These are phyloP conservation scores for Stenchaetothrips biformis DNA, from an alignment of 2,888 invertebrate species.

Conservation along the genomic window DNA sequence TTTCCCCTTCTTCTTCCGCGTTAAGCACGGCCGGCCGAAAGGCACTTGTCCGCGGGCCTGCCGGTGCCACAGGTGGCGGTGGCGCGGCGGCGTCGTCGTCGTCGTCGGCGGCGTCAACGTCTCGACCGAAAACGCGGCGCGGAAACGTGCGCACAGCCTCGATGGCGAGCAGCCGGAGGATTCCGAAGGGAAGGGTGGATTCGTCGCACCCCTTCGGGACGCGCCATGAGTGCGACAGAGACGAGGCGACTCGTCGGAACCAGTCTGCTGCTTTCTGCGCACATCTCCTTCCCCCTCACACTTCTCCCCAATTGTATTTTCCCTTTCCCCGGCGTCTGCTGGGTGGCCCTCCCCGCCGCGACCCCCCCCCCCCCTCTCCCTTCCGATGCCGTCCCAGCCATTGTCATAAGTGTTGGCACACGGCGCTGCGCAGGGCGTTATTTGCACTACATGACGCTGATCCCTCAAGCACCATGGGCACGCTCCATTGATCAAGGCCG, in stretches of 20 bases:
- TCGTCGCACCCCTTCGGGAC: too few relatives aligned
- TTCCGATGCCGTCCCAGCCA: not conserved
- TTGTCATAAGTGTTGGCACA: not conserved
- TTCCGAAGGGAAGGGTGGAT: too few relatives aligned
- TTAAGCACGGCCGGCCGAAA: not conserved
- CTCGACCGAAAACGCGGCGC: not conserved
- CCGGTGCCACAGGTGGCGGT: not conserved
- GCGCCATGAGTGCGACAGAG: not conserved
- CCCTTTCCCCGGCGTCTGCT: not conserved
- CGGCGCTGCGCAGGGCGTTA: not conserved
- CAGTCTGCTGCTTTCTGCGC: too few relatives aligned
- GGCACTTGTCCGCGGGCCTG: too few relatives aligned
- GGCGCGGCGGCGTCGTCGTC: not conserved
- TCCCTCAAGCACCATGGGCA: not conserved
- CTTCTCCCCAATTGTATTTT: not conserved
- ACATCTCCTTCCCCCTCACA: too few relatives aligned
- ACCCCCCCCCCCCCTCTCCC: not conserved
- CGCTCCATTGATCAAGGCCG: not conserved
- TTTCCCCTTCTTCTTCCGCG: not conserved
- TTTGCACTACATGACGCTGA: constrained; percentile 9
- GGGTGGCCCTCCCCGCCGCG: not conserved
- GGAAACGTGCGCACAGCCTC: too few relatives aligned
- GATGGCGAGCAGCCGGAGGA: too few relatives aligned
- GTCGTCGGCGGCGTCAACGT: not conserved
- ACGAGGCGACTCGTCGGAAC: not conserved